A percentile compares a stretch with the other conserved stretches of the same genome.
Conservation (phyloP, 2,113 vertebrate genomes). For the Lucifuga dentata region DNA sequence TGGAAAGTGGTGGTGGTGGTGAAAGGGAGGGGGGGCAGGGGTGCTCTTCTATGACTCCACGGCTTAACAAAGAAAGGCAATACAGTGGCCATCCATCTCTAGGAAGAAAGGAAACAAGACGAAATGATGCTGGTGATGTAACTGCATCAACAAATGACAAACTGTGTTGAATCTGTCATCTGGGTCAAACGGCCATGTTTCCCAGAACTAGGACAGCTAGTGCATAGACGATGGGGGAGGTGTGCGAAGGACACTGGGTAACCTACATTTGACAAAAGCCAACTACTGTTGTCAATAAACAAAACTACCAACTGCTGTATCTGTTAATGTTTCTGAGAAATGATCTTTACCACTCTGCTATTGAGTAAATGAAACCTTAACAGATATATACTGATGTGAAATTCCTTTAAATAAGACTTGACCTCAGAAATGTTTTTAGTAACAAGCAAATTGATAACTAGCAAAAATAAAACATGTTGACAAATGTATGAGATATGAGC, state of each 20-base stretch:
- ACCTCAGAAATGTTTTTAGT: too few relatives aligned
- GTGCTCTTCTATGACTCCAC: slow-evolving; percentile 2
- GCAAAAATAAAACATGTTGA: too few relatives aligned
- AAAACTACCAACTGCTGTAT: slow-evolving; percentile 6
- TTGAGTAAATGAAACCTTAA: too few relatives aligned
- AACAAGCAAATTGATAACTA: too few relatives aligned
- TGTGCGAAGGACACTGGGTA: slow-evolving; percentile 30
- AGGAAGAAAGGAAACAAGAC: neutral
- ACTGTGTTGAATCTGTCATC: slow-evolving; percentile 25
- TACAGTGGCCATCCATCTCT: slow-evolving; percentile 9
- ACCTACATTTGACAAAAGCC: slow-evolving; percentile 74
- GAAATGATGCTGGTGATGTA: neutral
- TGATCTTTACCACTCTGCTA: too few relatives aligned
- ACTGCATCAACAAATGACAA: neutral
- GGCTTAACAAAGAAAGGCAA: slow-evolving; percentile 24
- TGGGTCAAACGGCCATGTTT: slow-evolving; percentile 52
- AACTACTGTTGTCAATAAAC: slow-evolving; percentile 26
- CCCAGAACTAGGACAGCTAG: slow-evolving; percentile 55
- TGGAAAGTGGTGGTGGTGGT: neutral
- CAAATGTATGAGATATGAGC: too few relatives aligned
- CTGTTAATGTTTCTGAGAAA: neutral
- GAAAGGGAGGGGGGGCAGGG: neutral
- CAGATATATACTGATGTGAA: too few relatives aligned
- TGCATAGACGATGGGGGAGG: slow-evolving; percentile 16
- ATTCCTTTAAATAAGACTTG: too few relatives aligned